Percentiles rank a stretch among this genome's conserved stretches.
Conservation (phyloP, 2,888 invertebrate species). For the Himalopsyche tibetana region DNA sequence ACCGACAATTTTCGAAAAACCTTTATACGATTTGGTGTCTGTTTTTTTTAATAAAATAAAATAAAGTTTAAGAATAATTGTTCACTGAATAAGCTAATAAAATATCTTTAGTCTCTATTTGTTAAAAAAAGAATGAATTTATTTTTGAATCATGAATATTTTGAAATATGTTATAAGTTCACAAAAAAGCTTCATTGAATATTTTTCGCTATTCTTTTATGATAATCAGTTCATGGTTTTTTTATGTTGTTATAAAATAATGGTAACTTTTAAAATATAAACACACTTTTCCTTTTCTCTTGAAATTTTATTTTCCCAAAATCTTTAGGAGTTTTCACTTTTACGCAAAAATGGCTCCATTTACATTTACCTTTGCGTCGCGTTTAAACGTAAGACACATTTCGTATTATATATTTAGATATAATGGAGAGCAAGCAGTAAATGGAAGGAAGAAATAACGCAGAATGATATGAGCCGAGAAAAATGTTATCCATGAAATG, state of each 20-base stretch:
- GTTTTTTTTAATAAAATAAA: too few relatives aligned
- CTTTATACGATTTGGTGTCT: too few relatives aligned
- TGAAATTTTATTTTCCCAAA: conserved; percentile 34
- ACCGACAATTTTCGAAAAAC: too few relatives aligned
- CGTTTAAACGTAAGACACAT: conserved; percentile 42
- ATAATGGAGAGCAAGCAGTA: conserved; percentile 36
- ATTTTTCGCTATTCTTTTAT: background rate
- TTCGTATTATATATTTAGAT: conserved; percentile 43
- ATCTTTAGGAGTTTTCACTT: conserved; percentile 43
- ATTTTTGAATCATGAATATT: too few relatives aligned
- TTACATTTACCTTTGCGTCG: conserved; percentile 43
- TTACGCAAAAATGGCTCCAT: conserved; percentile 38
- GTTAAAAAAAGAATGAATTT: too few relatives aligned
- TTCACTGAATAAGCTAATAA: too few relatives aligned
- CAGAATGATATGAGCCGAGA: conserved; percentile 40
- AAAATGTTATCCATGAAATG: conserved; percentile 38
- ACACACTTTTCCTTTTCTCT: conserved; percentile 19
- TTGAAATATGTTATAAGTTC: too few relatives aligned
- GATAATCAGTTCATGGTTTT: conserved; percentile 11
- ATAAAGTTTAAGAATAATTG: too few relatives aligned
- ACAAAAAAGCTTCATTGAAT: too few relatives aligned
- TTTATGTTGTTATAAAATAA: conserved; percentile 35
- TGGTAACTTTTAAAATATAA: conserved; percentile 15
- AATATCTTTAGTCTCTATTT: too few relatives aligned
- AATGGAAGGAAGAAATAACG: conserved; percentile 40